phyloP scores from a whole-genome alignment of 2,113 vertebrate species.

The Eretmodus cyanostictus region DNA sequence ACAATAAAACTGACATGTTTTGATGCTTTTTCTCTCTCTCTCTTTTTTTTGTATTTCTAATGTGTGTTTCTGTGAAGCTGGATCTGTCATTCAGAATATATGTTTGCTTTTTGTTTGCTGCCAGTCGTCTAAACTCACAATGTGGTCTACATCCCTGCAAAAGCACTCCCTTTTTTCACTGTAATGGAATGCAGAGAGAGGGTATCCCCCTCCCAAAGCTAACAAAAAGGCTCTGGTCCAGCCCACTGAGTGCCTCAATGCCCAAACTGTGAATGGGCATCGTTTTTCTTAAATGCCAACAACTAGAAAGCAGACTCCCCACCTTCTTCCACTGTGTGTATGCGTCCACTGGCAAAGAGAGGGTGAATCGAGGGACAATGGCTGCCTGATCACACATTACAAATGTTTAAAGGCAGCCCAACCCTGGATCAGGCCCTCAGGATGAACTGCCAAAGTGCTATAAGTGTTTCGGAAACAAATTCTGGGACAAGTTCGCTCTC shows the following conservation, averaged over 20 bases:
- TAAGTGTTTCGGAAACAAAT: background rate
- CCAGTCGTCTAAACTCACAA: background rate
- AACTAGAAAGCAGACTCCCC: slow-evolving; percentile 46
- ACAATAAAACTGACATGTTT: background rate
- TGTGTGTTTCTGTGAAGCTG: background rate
- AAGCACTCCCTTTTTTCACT: background rate
- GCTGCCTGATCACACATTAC: slow-evolving; percentile 32
- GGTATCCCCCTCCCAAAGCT: slow-evolving; percentile 1
- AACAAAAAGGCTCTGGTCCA: slow-evolving; percentile 12
- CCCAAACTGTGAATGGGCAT: slow-evolving; percentile 47
- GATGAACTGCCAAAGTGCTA: slow-evolving; percentile 7
- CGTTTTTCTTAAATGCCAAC: slow-evolving; percentile 43
- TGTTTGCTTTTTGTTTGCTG: background rate
- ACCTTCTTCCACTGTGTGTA: slow-evolving; percentile 33
- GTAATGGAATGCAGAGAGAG: slow-evolving; percentile 20
- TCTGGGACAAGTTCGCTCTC: background rate
- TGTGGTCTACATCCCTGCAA: background rate
- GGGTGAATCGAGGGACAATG: slow-evolving; percentile 38
- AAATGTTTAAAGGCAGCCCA: slow-evolving; percentile 39
- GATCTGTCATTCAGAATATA: background rate
- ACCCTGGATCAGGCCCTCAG: background rate
- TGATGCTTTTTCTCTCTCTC: background rate
- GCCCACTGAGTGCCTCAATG: slow-evolving; percentile 25
- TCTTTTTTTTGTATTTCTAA: background rate
- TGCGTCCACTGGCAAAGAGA: slow-evolving; percentile 32